Conservation (phyloP, 2,888 invertebrate species). For the Erannis defoliaria region DNA sequence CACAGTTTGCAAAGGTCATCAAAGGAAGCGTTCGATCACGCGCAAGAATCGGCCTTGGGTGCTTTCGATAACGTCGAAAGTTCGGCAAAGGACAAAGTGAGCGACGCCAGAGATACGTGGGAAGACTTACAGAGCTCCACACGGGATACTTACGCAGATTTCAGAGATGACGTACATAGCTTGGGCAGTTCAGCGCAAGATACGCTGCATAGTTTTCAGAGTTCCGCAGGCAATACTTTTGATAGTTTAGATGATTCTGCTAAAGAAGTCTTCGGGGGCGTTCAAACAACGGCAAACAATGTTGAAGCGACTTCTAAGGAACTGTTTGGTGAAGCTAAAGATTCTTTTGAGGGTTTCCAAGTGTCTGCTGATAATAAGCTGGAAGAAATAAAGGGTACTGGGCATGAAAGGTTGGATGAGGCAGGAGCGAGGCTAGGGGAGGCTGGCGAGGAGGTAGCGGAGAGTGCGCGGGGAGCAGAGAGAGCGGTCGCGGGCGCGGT, state of each 20-base stretch:
- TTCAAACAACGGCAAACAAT: conserved; percentile 52
- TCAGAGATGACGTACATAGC: conserved; percentile 74
- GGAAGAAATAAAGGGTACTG: conserved; percentile 71
- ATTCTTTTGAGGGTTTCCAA: conserved; percentile 80
- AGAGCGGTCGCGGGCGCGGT: conserved; percentile 60
- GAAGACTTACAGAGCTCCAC: conserved; percentile 79
- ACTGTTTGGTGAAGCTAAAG: conserved; percentile 63
- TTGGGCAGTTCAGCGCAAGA: conserved; percentile 77
- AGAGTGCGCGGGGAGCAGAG: conserved; percentile 57
- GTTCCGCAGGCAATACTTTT: conserved; percentile 81
- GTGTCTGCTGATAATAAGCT: conserved; percentile 78
- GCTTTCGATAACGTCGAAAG: conserved; percentile 81
- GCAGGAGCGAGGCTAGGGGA: conserved; percentile 65
- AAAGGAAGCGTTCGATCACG: conserved; percentile 71
- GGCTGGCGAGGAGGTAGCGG: conserved; percentile 54
- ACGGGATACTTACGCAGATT: conserved; percentile 76
- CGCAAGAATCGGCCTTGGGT: conserved; percentile 78
- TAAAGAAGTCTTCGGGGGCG: conserved; percentile 65
- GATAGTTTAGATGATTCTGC: conserved; percentile 80
- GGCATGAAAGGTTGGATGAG: conserved; percentile 62
- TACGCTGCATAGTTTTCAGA: conserved; percentile 80
- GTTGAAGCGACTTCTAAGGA: conserved; percentile 66
- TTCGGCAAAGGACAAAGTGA: conserved; percentile 78
- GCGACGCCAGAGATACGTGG: conserved; percentile 72
- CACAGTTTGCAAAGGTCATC: conserved; percentile 69